These are phyloP conservation scores for Lacanobia wlatinum DNA, from an alignment of 2,888 invertebrate genomes.

Conservation along the genomic window DNA sequence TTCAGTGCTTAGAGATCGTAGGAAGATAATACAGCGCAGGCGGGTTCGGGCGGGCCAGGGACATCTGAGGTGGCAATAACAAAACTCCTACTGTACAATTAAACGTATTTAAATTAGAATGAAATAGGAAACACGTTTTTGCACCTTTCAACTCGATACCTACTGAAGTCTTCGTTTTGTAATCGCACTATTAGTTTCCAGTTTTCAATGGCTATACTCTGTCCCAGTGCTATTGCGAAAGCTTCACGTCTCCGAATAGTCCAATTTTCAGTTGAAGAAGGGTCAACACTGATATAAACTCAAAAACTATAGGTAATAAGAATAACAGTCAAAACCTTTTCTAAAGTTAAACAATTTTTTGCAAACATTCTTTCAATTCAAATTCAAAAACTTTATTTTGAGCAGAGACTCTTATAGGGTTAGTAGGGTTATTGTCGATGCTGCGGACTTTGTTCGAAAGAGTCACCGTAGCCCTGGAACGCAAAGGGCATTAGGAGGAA, in stretches of 20 bases:
- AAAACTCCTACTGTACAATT: constrained; percentile 82
- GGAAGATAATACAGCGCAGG: constrained; percentile 85
- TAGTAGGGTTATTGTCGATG: too few species aligned
- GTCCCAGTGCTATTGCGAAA: neutral
- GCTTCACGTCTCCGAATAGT: neutral
- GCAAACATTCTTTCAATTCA: too few species aligned
- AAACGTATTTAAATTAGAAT: constrained; percentile 34
- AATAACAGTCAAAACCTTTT: too few species aligned
- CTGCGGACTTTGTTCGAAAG: too few species aligned
- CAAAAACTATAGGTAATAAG: too few species aligned
- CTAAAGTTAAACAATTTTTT: too few species aligned
- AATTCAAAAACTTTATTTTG: too few species aligned
- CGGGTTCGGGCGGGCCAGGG: constrained; percentile 83
- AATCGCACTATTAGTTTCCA: neutral
- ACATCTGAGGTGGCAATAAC: constrained; percentile 81
- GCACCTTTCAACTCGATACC: constrained; percentile 9
- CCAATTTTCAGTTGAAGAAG: neutral
- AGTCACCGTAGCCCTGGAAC: too few species aligned
- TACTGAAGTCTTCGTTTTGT: constrained; percentile 7
- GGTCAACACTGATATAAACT: too few species aligned
- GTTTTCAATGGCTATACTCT: neutral
- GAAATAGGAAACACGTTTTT: constrained; percentile 20
- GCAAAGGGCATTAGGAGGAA: too few species aligned
- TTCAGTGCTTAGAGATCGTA: constrained; percentile 85
- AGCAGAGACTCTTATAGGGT: too few species aligned